Conservation (phyloP, 2,113 vertebrate species). For the Dicerorhinus sumatrensis region DNA sequence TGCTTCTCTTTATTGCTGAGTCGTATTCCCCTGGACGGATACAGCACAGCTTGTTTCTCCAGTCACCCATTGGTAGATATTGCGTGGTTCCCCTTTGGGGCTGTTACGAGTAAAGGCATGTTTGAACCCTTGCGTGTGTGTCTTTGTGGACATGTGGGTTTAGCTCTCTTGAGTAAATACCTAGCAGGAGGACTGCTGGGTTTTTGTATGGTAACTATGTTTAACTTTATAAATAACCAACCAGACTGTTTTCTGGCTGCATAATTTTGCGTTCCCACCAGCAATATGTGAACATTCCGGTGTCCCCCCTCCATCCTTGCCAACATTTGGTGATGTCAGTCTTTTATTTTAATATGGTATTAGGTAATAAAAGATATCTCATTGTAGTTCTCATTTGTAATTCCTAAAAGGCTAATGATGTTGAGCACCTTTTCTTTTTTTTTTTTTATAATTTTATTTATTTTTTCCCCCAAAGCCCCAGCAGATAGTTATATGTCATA, state of each 20-base stretch:
- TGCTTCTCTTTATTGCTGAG: not conserved
- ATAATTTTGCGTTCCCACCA: not conserved
- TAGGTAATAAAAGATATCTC: rapidly evolving
- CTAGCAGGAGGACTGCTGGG: not conserved
- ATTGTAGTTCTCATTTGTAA: not conserved
- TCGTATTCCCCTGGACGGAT: rapidly evolving
- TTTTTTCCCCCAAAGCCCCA: no score
- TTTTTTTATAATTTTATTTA: no score
- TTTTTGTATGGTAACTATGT: not conserved
- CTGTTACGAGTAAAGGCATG: not conserved
- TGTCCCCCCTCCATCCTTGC: not conserved
- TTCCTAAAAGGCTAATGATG: not conserved
- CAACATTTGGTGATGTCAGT: not conserved
- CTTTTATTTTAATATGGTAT: not conserved
- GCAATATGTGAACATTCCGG: rapidly evolving
- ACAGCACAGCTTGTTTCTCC: not conserved
- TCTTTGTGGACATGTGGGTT: not conserved
- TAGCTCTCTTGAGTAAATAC: not conserved
- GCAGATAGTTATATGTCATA: no score
- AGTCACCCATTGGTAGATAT: not conserved
- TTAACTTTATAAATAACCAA: not conserved
- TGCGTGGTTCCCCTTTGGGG: no score
- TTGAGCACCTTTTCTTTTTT: not conserved
- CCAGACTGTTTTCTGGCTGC: not conserved
- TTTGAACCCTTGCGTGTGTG: rapidly evolving